Base-by-base conservation (phyloP, 2,797 vertebrate species). In the Eutrigla gurnardus region DNA sequence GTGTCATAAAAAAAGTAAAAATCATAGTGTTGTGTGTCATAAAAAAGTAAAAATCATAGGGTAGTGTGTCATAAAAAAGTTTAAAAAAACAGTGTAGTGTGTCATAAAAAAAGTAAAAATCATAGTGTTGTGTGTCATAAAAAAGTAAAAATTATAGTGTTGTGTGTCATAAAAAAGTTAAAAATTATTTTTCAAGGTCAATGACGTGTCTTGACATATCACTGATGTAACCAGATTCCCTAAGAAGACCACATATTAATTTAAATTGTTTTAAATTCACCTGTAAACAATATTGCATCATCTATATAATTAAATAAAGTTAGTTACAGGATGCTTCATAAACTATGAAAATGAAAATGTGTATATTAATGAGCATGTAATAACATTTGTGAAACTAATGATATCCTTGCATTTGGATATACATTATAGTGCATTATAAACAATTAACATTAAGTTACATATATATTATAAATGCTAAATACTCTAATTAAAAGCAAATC, bases 171-270 rank as follows among this genome's bases (percentile, higher is more conserved):
- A 43, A 43, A 43, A 45, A 13, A 1, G 12, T 45, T 25, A 1
- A 25, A 25, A 25, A 25, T 25, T 1, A 25, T 49, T 4, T 49
- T 18, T 18, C 14, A 49, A 49, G 6, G 46, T 18, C 46, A 18
- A 18, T 3, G 18, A 18, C 9, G 3, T 7, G 6, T 46, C 5
- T 46, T 46, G 45, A 46, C n/a, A 60, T 35, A 50, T 63, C 39
- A 17, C 2, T 18, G 10, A 53, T 46, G 39, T 43, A 64, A 40
- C n/a, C 49, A 46, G 63, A 50, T 52, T 70, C 39, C 73, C 53
- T 62, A 52, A 63, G 69, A 58, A 9, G 45, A 65, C 39, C 58
- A 25, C 45, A 46, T 6, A 17, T 3, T 14, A 2, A 46, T 14
- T 46, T 46, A 7, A 42, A 46, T 7, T 0, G n/a, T 18, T 18